Evolutionary conservation across 2,797 vertebrate genomes (phyloP).

Genomic region (Loriculus beryllinus): DNA sequence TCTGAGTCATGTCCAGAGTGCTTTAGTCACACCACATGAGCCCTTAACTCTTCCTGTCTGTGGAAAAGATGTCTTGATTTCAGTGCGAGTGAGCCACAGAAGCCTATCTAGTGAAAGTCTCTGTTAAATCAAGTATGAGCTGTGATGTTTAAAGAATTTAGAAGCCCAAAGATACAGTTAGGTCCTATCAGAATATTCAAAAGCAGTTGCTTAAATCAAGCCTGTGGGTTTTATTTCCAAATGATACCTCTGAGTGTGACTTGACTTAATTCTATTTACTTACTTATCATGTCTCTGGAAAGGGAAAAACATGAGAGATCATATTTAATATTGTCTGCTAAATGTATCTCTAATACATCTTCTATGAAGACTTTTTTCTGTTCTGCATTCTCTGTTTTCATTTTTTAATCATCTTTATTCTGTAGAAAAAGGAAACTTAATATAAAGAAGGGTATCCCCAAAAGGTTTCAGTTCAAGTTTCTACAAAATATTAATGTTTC

Average conservation of each 20-base stretch:
- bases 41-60: background rate
- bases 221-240: background rate
- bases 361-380: background rate
- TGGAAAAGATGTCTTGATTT: background rate
- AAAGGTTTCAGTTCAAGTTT: background rate
- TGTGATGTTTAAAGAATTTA: background rate
- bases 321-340: background rate
- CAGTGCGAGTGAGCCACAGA: background rate
- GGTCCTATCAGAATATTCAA: background rate
- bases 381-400: background rate
- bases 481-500: background rate
- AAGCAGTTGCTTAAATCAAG: background rate
- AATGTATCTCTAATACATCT: background rate
- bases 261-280: background rate
- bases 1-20: background rate
- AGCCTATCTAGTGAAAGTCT: background rate
- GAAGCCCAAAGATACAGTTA: background rate
- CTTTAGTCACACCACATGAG: background rate
- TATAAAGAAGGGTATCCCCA: background rate
- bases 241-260: background rate
- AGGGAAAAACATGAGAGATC: background rate
- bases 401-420: background rate
- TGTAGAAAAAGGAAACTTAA: background rate
- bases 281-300: background rate
- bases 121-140: background rate